These are phyloP conservation scores for Drosophila neocordata DNA, from an alignment of 1,140 invertebrate genomes.

Conservation along the genomic window DNA sequence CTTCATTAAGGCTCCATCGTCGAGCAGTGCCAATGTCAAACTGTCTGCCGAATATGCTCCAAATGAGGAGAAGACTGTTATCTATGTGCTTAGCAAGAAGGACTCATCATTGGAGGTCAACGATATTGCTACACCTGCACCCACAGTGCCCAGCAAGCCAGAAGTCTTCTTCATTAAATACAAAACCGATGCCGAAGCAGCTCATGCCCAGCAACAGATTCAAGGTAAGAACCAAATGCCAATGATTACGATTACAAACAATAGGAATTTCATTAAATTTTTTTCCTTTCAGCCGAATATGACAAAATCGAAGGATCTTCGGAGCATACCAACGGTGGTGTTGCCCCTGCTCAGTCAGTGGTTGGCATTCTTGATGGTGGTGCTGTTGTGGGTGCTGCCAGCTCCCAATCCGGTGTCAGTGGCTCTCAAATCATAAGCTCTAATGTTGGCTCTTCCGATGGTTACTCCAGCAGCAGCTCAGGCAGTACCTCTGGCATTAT, in stretches of 20 bases:
- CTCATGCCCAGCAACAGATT: slow-evolving; percentile 77
- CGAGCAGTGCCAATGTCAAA: slow-evolving; percentile 85
- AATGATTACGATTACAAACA: not conserved
- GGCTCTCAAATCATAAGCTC: slow-evolving; percentile 3
- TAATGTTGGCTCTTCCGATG: slow-evolving; percentile 16
- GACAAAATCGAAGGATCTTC: slow-evolving; percentile 75
- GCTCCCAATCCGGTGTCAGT: slow-evolving; percentile 24
- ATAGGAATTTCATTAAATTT: not conserved
- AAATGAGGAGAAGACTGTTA: slow-evolving; percentile 92
- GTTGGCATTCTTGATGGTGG: slow-evolving; percentile 74
- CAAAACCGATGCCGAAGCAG: slow-evolving; percentile 86
- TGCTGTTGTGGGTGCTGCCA: slow-evolving; percentile 30
- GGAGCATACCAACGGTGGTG: slow-evolving; percentile 73
- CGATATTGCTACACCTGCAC: slow-evolving; percentile 88
- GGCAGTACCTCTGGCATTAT: slow-evolving; percentile 22
- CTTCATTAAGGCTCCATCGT: slow-evolving; percentile 92
- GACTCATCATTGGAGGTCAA: slow-evolving; percentile 85
- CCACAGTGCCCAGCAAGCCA: slow-evolving; percentile 88
- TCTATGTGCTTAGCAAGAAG: slow-evolving; percentile 93
- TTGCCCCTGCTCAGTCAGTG: slow-evolving; percentile 74
- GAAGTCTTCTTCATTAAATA: slow-evolving; percentile 91
- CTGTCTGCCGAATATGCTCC: slow-evolving; percentile 77
- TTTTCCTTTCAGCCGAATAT: slow-evolving; percentile 61
- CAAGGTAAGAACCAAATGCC: slow-evolving; percentile 56
- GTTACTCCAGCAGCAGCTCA: slow-evolving; percentile 20